phyloP scores from a whole-genome alignment of 23 tunicate genomes.

The Ascidia mentula region DNA sequence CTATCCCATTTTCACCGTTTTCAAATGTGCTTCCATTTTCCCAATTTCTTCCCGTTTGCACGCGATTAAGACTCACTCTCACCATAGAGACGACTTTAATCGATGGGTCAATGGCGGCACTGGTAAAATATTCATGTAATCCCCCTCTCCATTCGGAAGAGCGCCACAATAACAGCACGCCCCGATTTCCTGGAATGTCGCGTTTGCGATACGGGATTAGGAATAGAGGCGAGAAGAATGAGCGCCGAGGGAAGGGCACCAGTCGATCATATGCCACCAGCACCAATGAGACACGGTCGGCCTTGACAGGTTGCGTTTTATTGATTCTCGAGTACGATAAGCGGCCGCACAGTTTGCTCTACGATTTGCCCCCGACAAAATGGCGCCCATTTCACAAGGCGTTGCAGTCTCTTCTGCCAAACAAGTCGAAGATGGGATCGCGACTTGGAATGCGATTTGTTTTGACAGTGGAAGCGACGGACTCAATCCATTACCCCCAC shows the following conservation, averaged over 20 bases:
- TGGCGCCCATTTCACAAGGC: background rate
- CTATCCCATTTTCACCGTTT: too few species aligned
- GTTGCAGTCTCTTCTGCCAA: background rate
- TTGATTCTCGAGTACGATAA: background rate
- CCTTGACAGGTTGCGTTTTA: constrained; percentile 6
- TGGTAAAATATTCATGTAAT: constrained; percentile 4
- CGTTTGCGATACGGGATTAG: background rate
- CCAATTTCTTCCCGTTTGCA: too few species aligned
- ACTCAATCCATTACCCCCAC: constrained; percentile 3
- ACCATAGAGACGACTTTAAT: too few species aligned
- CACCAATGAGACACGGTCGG: constrained; percentile 1
- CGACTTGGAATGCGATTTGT: constrained; percentile 3
- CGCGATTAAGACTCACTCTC: too few species aligned
- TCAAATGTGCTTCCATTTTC: too few species aligned
- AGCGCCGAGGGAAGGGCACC: background rate
- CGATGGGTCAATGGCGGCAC: background rate
- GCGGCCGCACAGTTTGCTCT: background rate
- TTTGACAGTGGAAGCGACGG: constrained; percentile 2
- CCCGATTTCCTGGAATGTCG: too few species aligned
- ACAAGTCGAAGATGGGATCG: constrained; percentile 2
- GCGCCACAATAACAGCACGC: background rate
- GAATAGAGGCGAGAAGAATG: background rate
- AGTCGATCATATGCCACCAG: background rate
- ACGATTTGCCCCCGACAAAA: background rate
- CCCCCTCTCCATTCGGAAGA: background rate